Base-by-base conservation (phyloP, 1,140 invertebrate species). In the Pogonognathellus flavescens region DNA sequence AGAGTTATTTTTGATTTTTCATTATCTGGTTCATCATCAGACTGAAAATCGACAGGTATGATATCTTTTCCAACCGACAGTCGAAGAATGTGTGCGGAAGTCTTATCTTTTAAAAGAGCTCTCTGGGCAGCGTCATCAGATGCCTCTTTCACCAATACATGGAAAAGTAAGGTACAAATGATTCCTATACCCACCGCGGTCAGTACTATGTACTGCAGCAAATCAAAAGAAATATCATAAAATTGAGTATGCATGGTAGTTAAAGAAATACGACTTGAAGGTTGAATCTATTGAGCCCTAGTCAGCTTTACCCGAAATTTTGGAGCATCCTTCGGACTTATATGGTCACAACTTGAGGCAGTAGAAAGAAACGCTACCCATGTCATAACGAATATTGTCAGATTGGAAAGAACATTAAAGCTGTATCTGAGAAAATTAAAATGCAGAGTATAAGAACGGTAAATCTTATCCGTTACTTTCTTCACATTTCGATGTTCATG, bases 131-230 rank as follows among this genome's bases (percentile, higher is more conserved):
- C 41, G 41, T 25, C 20, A 50, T 84, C 88, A 11, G 49, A 70
- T 18, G 89, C 92, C 91, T 88, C 90, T 90, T 20, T 91, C 92
- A 89, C 93, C 91, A 86, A 93, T 59, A 88, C 16, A 89, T 97
- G 96, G 90, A 98, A 98, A 9, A 96, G 88, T 16, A 95, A 66
- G 0, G 95, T 94, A 84, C 94, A 93, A 18, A 96, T 4, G 2
- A 92, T 84, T 22, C 97, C 97, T 83, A 96, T 90, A 20, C 89
- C 91, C 80, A 97, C 90, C 16, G 95, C 94, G 86, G 94, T 93
- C 50, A 95, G 92, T 41, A 95, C 94, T 70, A 98, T 93, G 88
- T 93, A 91, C 92, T 96, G 93, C 70, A 91, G 91, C 86, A 81
- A 81, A 86, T 86, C 80, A 83, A 84, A 62, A 10, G 8, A 62